A percentile compares a stretch with the other conserved stretches of the same genome.
Evolutionary conservation across 2,888 invertebrate species (phyloP).

Genomic region (Cancer borealis): DNA sequence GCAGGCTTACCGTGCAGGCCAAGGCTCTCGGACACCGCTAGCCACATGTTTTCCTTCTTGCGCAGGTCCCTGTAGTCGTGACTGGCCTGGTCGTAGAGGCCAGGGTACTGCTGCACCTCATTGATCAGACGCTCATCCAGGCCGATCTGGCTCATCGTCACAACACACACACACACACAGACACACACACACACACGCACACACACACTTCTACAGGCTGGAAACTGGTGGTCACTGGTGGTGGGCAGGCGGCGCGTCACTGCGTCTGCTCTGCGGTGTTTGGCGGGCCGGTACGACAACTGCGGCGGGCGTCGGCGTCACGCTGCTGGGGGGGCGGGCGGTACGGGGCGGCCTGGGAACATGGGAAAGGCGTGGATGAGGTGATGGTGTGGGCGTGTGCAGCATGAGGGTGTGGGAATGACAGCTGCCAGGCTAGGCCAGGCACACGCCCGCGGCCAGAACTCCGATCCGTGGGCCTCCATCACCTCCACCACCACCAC

Average conservation of each 20-base stretch:
- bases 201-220: not conserved
- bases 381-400: not conserved
- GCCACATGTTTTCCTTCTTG: slow-evolving; percentile 69
- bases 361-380: not conserved
- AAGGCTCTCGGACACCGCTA: slow-evolving; percentile 56
- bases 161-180: too few species aligned
- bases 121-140: slow-evolving; percentile 68
- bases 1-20: slow-evolving; percentile 62
- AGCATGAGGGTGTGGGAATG: not conserved
- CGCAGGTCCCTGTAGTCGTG: slow-evolving; percentile 65
- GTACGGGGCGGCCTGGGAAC: not conserved
- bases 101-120: slow-evolving; percentile 70
- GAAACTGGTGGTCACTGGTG: not conserved
- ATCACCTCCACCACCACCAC: not conserved
- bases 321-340: slow-evolving; percentile 31
- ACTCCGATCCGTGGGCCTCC: not conserved
- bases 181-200: not conserved
- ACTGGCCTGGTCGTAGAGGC: slow-evolving; percentile 68
- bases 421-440: not conserved
- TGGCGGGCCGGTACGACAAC: slow-evolving; percentile 68
- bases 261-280: slow-evolving; percentile 63
- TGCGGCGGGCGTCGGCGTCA: slow-evolving; percentile 57
- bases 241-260: slow-evolving; percentile 53
- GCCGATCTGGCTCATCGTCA: slow-evolving; percentile 62
- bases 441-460: not conserved